phyloP scores from a whole-genome alignment of 1,140 invertebrate species.

The Augochlora pura region DNA sequence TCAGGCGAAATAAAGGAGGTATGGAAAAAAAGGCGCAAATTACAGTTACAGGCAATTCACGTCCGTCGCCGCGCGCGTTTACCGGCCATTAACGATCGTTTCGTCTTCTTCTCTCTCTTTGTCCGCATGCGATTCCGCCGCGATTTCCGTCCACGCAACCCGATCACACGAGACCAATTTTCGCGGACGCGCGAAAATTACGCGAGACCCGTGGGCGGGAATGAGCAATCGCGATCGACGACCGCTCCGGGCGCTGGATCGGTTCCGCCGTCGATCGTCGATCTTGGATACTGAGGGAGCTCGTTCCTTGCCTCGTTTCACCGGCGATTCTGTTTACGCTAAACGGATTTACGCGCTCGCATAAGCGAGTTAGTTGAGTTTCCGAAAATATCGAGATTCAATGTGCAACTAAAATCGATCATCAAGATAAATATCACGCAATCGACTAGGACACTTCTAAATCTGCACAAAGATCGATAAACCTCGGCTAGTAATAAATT shows the following conservation, averaged over 20 bases:
- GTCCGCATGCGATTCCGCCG: not conserved
- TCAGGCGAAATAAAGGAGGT: not conserved
- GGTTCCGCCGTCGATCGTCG: not conserved
- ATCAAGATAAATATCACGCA: too few relatives aligned
- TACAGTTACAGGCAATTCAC: conserved; percentile 59
- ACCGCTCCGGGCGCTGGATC: not conserved
- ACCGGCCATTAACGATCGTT: conserved; percentile 59
- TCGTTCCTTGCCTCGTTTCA: too few relatives aligned
- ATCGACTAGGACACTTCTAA: too few relatives aligned
- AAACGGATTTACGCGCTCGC: too few relatives aligned
- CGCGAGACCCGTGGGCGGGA: not conserved
- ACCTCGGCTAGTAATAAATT: too few relatives aligned
- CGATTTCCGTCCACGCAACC: conserved; percentile 29
- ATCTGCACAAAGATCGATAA: too few relatives aligned
- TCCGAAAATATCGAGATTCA: too few relatives aligned
- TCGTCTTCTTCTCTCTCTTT: conserved; percentile 45
- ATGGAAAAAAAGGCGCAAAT: conserved; percentile 61
- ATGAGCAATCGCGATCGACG: not conserved
- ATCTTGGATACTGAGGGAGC: too few relatives aligned
- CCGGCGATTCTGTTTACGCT: too few relatives aligned
- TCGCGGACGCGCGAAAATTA: conserved; percentile 23
- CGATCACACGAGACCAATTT: conserved; percentile 15
- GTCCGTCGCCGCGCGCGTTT: conserved; percentile 59
- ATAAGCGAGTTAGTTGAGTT: too few relatives aligned
- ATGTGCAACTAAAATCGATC: too few relatives aligned